Evolutionary conservation across 2,113 vertebrate genomes (phyloP), one percentile per base, ranked within the genome.

Genomic region (Forbesichthys agassizii): DNA sequence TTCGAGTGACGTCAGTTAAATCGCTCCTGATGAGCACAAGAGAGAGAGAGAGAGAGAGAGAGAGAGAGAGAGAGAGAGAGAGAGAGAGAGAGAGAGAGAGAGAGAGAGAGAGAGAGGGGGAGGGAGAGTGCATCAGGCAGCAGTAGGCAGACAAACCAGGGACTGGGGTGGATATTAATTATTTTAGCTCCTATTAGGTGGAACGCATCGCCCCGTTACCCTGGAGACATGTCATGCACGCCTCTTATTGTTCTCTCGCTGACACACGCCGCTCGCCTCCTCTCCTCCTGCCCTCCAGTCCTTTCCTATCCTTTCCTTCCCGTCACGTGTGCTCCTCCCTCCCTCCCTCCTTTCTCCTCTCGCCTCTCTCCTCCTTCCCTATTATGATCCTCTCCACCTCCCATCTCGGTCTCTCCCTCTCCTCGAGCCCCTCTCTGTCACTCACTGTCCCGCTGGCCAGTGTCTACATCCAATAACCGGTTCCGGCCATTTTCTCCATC

Each of bases 211-310:
- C 77, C 74, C 56, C 52, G 79, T 80, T 77, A 73, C 84, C 84
- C 84, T 58, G 69, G 78, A 90, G 86, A 89, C 78, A 52, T 81
- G 81, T 88, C 85, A 82, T 81, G 79, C 80, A 85, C 78, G 82
- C 76, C 82, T 86, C 75, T 89, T 80, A 87, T 87, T 90, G 86
- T 88, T 88, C 83, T 82, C 71, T 56, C n/a, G 70, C 77, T 84
- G 84, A 88, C 83, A 83, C 68, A 75, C 64, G 66, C 66, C 20
- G 48, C 68, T 80, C 75, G 77, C 3, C 74, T 67, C 64, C 71
- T 61, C 72, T 64, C 59, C 71, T 54, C 33, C 61, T n/a, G 6
- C 58, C 20, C 57, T 42, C 67, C 48, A 64, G 27, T 64, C 68
- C 76, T 49, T 74, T 80, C 68, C 71, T 74, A 2, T 64, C 68